Base-by-base conservation (phyloP, 2,888 invertebrate genomes). In the Anthophora plumipes region DNA sequence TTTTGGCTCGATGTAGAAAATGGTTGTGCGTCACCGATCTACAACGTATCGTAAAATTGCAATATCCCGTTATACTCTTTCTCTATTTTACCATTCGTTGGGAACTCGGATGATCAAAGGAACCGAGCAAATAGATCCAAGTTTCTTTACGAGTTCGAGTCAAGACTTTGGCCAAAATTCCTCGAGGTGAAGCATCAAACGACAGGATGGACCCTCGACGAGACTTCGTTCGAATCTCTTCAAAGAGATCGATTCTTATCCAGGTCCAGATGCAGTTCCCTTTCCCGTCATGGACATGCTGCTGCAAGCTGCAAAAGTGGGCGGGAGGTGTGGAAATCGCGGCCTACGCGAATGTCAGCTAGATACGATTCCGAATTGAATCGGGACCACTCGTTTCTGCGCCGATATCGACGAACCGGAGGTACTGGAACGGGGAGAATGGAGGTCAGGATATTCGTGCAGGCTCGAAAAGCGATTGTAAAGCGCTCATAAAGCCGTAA, bases 301-400 rank as follows among this genome's bases (percentile, higher is more conserved):
- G 12, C n/a, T n/a, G n/a, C n/a, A 14, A 43, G 25, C 2, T 55
- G 66, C 64, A 46, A 77, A 84, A 77, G 77, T 31, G 31, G 8
- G n/a, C 1, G 0, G 75, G 70, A 11, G 70, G 74, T 31, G 77
- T 82, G 80, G 84, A 84, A 86, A 88, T 88, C 85, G 89, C 71
- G 77, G 48, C 60, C 68, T 75, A 54, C 14, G 20, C 43, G 43
- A 55, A 57, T 77, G 59, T 20, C 73, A 75, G 67, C 79, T 74
- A 80, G 85, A 84, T 82, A 85, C 67, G 83, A 79, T 84, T 14
- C 25, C 46, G 78, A 87, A 84, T 81, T 71, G 81, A 80, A 85
- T 83, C 71, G 83, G 61, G 72, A 74, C 68, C 80, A 66, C 77
- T 80, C 67, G 57, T 69, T 82, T 68, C 64, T n/a, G 52, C 37